Percentiles rank a stretch among this genome's conserved stretches.
phyloP scores from a whole-genome alignment of 1,140 invertebrate genomes.

The Rhagoletis pomonella region DNA sequence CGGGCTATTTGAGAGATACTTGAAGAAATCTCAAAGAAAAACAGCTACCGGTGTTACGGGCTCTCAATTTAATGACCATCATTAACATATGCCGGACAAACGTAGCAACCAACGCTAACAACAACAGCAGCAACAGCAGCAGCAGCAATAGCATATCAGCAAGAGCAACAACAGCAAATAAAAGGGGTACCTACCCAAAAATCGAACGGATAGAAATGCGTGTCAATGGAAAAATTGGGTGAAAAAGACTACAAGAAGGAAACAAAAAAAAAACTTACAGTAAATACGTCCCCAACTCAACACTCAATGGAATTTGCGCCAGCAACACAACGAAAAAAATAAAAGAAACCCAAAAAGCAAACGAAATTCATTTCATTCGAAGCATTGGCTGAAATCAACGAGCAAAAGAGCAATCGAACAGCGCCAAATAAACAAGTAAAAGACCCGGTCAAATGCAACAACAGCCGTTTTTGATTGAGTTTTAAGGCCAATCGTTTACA shows the following conservation, averaged over 20 bases:
- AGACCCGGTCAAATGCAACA: neutral
- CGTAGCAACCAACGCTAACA: neutral
- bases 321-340: neutral
- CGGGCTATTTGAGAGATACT: slow-evolving; percentile 26
- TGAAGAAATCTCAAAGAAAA: slow-evolving; percentile 25
- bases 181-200: neutral
- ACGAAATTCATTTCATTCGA: neutral
- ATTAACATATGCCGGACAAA: slow-evolving; percentile 46
- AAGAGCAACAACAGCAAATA: neutral
- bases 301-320: neutral
- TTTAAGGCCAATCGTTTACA: slow-evolving; percentile 35
- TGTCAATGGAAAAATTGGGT: neutral
- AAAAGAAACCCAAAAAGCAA: neutral
- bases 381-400: neutral
- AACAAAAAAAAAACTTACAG: neutral
- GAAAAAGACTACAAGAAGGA: neutral
- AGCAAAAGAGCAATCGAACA: neutral
- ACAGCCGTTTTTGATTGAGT: neutral
- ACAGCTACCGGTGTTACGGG: slow-evolving; percentile 46
- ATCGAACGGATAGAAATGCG: neutral
- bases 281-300: neutral
- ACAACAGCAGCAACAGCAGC: neutral
- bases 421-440: neutral
- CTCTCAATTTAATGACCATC: slow-evolving; percentile 43
- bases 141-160: neutral